A percentile compares a stretch with the other conserved stretches of the same genome.
Evolutionary conservation across 2,888 invertebrate species (phyloP).

Genomic region (Nomada fabriciana): DNA sequence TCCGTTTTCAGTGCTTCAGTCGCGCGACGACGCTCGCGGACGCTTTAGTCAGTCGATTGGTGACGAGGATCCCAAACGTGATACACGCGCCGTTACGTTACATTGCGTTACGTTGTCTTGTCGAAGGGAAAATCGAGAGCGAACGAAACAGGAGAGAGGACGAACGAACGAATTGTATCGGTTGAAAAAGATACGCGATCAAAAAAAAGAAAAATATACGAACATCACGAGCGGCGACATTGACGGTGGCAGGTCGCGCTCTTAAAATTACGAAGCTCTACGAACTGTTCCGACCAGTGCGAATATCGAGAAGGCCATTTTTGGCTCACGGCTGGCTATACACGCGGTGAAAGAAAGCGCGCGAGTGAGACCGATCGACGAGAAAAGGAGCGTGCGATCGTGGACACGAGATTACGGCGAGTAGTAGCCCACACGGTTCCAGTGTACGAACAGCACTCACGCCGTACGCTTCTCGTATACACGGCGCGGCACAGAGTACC

Average conservation of each 20-base stretch:
- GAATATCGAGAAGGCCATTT: constrained; percentile 64
- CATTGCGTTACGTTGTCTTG: constrained; percentile 59
- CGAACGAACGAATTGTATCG: constrained; percentile 61
- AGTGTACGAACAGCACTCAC: constrained; percentile 53
- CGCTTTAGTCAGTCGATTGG: constrained; percentile 71
- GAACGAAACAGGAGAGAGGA: constrained; percentile 46
- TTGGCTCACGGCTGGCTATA: constrained; percentile 37
- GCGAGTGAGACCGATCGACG: constrained; percentile 50
- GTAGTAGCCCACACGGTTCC: constrained; percentile 49
- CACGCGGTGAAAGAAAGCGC: constrained; percentile 57
- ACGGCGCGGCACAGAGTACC: constrained; percentile 21
- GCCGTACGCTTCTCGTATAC: constrained; percentile 37
- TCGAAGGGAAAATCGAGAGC: constrained; percentile 48
- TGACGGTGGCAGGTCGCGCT: constrained; percentile 51
- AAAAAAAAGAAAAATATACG: constrained; percentile 31
- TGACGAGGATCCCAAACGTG: constrained; percentile 68
- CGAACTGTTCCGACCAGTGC: constrained; percentile 48
- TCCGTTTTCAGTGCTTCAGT: constrained; percentile 81
- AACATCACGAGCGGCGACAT: constrained; percentile 51
- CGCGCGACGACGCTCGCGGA: constrained; percentile 76
- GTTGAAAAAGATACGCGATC: constrained; percentile 12
- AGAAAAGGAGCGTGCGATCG: constrained; percentile 43
- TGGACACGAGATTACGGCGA: constrained; percentile 55
- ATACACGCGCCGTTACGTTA: constrained; percentile 65
- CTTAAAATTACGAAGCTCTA: constrained; percentile 45